Percentiles rank a stretch among this genome's conserved stretches.
These are phyloP conservation scores for Drosophila pseudoananassae DNA, from an alignment of 1,140 invertebrate genomes.

Conservation along the genomic window DNA sequence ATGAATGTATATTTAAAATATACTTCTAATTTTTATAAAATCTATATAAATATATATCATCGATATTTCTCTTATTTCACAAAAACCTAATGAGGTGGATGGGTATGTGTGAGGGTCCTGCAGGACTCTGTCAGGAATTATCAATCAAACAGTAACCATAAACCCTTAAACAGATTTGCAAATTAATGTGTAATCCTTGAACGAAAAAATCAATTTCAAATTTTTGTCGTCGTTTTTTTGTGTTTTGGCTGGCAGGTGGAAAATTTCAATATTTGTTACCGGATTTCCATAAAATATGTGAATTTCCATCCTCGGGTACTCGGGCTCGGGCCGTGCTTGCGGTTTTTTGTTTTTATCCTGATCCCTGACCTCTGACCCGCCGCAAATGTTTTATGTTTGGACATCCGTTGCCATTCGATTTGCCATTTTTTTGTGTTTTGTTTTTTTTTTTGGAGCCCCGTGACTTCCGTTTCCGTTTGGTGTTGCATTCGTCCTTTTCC, in stretches of 20 bases:
- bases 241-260: not conserved
- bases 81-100: slow-evolving; percentile 26
- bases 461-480: slow-evolving; percentile 63
- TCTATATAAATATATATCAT: too few relatives aligned
- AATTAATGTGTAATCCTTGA: slow-evolving; percentile 8
- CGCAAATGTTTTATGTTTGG: slow-evolving; percentile 50
- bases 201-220: not conserved
- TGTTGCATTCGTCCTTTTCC: slow-evolving; percentile 20
- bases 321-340: not conserved
- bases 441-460: slow-evolving; percentile 21
- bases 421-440: not conserved
- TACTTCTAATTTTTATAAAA: too few relatives aligned
- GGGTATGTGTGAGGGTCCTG: not conserved
- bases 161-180: slow-evolving; percentile 33
- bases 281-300: slow-evolving; percentile 38
- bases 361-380: not conserved
- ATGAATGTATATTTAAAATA: too few relatives aligned
- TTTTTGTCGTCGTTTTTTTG: not conserved
- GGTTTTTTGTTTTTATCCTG: slow-evolving; percentile 5
- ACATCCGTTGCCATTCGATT: slow-evolving; percentile 48
- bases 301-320: slow-evolving; percentile 1
- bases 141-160: slow-evolving; percentile 31
- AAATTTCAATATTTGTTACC: slow-evolving; percentile 20
- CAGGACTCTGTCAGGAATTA: not conserved
- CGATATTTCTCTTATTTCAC: too few relatives aligned